Base-by-base conservation (phyloP, 1,140 invertebrate species). In the Papilio polytes region DNA sequence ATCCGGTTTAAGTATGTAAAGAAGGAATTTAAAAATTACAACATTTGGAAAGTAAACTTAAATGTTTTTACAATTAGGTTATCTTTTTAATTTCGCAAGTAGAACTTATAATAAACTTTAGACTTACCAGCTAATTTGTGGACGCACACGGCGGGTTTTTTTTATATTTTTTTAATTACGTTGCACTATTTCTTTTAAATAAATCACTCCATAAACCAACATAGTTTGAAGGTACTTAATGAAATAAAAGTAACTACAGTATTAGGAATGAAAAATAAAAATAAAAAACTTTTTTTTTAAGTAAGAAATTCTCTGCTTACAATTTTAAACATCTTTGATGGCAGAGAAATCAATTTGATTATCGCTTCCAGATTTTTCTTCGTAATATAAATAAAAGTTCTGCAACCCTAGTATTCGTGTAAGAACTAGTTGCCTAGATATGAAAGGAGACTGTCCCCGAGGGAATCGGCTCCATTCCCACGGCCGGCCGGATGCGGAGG, bases 391-490 rank as follows among this genome's bases (percentile, higher is more conserved):
- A n/a, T n/a, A n/a, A 36, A n/a, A 41, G 13, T 78, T 31, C 0
- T 26, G 3, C 8, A 76, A 59, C 74, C 48, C 74, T 78, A 78
- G 73, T 13, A 20, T 22, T 12, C 20, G 73, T 22, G 74, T 36
- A 82, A 80, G 82, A 72, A 82, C 83, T 84, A 86, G 81, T 85
- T 85, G 83, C 84, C 83, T 84, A 85, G 84, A 84, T 87, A 85
- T 83, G 70, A 82, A 83, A 74, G 76, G 46, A 83, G 77, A 41
- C 22, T 59, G 26, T 80, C 76, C 51, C 76, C 80, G 85, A 86
- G 85, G 88, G 88, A 90, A 86, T 84, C 89, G 86, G 77, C 80
- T 85, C 83, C 84, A 92, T 91, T 92, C 91, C 89, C 91, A 92
- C 91, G 90, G 59, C 86, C 74, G 85, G 78, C 83, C 90, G 91